These are phyloP conservation scores for Fragum sueziense DNA, from an alignment of 2,888 invertebrate genomes.

Conservation along the genomic window DNA sequence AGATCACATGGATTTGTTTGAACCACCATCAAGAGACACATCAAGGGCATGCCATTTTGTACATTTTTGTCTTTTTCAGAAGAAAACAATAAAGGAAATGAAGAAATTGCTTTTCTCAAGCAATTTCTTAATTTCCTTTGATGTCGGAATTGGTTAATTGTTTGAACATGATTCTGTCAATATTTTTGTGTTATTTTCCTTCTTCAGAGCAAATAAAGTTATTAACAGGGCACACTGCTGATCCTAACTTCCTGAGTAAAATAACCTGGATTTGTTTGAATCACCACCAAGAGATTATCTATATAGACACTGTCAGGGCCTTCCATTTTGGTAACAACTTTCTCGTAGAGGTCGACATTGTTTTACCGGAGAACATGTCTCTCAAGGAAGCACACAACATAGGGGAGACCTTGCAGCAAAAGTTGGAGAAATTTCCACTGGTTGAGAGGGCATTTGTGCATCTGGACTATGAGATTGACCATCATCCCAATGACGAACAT, in stretches of 20 bases:
- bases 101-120: too few species aligned
- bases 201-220: slow-evolving; percentile 80
- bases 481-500: slow-evolving; percentile 83
- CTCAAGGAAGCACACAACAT: slow-evolving; percentile 83
- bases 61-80: too few species aligned
- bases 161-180: too few species aligned
- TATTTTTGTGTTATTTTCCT: too few species aligned
- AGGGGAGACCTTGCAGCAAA: slow-evolving; percentile 83
- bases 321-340: slow-evolving; percentile 84
- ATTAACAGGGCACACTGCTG: slow-evolving; percentile 79
- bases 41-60: too few species aligned
- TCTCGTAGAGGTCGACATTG: slow-evolving; percentile 82
- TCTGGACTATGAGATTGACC: slow-evolving; percentile 83
- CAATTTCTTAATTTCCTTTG: too few species aligned
- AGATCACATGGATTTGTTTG: slow-evolving; percentile 79
- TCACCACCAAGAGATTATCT: slow-evolving; percentile 75
- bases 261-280: slow-evolving; percentile 80
- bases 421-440: slow-evolving; percentile 82
- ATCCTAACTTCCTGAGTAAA: slow-evolving; percentile 80
- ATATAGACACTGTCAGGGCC: slow-evolving; percentile 83
- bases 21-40: slow-evolving; percentile 73
- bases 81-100: too few species aligned
- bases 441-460: slow-evolving; percentile 84
- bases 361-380: slow-evolving; percentile 82
- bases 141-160: too few species aligned